Evolutionary conservation across 2,113 vertebrate species (phyloP).

Genomic region (Cyprinodon brontotheroides): DNA sequence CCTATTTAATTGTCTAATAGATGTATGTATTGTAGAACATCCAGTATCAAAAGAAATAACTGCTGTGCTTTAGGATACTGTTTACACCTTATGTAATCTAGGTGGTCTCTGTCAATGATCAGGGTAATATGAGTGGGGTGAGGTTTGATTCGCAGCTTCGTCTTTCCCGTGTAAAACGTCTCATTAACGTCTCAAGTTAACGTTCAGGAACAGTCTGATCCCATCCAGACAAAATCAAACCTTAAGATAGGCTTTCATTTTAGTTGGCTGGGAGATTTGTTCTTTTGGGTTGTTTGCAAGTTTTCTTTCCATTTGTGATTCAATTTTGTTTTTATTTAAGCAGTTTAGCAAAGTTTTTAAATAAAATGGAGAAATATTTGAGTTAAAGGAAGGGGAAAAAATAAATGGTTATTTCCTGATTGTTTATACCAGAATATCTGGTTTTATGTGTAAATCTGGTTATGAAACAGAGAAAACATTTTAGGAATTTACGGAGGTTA

Average conservation of each 20-base stretch:
- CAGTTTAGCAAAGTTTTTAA: neutral
- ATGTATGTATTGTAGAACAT: neutral
- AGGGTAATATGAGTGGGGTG: constrained; percentile 43
- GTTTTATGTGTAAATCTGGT: neutral
- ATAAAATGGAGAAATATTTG: neutral
- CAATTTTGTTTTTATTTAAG: too few species aligned
- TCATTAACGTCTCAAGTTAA: constrained; percentile 15
- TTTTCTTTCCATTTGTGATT: neutral
- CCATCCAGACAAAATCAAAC: neutral
- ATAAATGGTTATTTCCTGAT: too few species aligned
- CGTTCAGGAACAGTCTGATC: constrained; percentile 7
- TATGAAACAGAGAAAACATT: neutral
- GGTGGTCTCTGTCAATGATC: constrained; percentile 33
- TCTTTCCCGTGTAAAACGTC: constrained; percentile 3
- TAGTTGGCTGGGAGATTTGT: too few species aligned
- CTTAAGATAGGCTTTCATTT: neutral
- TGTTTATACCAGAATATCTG: too few species aligned
- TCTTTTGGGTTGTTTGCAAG: neutral
- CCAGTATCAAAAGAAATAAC: neutral
- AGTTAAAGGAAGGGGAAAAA: too few species aligned
- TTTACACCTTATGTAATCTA: constrained; percentile 26
- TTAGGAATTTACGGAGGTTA: neutral
- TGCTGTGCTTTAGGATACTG: neutral
- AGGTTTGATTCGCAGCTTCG: constrained; percentile 24
- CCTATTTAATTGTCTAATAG: neutral